Percentiles rank a stretch among this genome's conserved stretches.
phyloP scores from a whole-genome alignment of 2,113 vertebrate genomes.

The Sardina pilchardus region DNA sequence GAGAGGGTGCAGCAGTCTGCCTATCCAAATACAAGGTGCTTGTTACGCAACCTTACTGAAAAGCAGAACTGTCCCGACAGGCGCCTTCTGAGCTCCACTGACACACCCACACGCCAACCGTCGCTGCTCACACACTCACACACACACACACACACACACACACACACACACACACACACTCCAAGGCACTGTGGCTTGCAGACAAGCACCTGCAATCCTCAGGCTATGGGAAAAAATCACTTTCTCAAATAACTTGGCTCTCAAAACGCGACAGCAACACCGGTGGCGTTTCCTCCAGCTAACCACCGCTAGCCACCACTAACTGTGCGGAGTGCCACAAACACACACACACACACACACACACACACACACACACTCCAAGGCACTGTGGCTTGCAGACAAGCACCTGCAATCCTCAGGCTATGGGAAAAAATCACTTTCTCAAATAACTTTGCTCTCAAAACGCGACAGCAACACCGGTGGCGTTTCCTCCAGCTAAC shows the following conservation, averaged over 20 bases:
- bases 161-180: constrained; percentile 9
- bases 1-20: not conserved
- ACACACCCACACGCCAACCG: not conserved
- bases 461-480: not conserved
- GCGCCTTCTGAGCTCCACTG: not conserved
- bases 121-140: not conserved
- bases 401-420: not conserved
- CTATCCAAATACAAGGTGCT: not conserved
- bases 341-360: not conserved
- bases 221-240: not conserved
- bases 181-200: not conserved
- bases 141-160: not conserved
- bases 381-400: not conserved
- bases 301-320: too few relatives aligned
- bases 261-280: not conserved
- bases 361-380: not conserved
- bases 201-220: not conserved
- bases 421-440: not conserved
- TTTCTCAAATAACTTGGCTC: too few relatives aligned
- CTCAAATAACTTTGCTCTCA: not conserved
- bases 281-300: too few relatives aligned
- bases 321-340: too few relatives aligned
- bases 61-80: not conserved
- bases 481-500: too few relatives aligned
- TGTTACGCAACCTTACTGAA: not conserved